Percentiles rank a stretch among this genome's conserved stretches.
Evolutionary conservation across 2,797 vertebrate genomes (phyloP).

Genomic region (Pseudopleuronectes americanus): DNA sequence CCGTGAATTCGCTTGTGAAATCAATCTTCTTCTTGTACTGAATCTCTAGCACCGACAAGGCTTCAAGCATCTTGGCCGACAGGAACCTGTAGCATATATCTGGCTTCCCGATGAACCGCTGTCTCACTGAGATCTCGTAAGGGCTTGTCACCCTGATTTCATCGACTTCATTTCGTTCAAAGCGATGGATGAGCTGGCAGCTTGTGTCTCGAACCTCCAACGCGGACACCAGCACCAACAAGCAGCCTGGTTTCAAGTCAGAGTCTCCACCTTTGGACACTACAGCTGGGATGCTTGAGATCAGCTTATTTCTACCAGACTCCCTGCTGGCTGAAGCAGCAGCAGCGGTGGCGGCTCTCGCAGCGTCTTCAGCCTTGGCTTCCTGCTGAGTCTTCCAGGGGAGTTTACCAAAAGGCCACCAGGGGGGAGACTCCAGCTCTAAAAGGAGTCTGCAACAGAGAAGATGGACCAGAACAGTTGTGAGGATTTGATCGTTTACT

Average conservation of each 20-base stretch:
- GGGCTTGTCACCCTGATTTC: slow-evolving; percentile 89
- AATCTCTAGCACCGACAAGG: slow-evolving; percentile 85
- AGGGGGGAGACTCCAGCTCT: slow-evolving; percentile 92
- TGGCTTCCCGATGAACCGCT: slow-evolving; percentile 91
- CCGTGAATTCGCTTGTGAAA: slow-evolving; percentile 81
- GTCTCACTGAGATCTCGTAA: slow-evolving; percentile 91
- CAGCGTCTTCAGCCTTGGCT: slow-evolving; percentile 72
- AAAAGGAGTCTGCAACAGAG: slow-evolving; percentile 86
- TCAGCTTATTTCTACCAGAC: slow-evolving; percentile 78
- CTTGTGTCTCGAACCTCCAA: slow-evolving; percentile 87
- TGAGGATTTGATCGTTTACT: background rate
- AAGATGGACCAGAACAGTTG: background rate
- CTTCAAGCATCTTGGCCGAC: slow-evolving; percentile 91
- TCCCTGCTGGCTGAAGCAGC: slow-evolving; percentile 45
- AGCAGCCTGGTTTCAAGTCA: slow-evolving; percentile 85
- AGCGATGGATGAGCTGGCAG: slow-evolving; percentile 86
- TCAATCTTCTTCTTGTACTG: slow-evolving; percentile 92
- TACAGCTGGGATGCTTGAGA: slow-evolving; percentile 88
- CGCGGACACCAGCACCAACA: slow-evolving; percentile 85
- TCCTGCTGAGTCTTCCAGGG: slow-evolving; percentile 86
- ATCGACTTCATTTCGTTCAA: slow-evolving; percentile 88
- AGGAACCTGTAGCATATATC: slow-evolving; percentile 88
- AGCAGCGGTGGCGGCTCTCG: slow-evolving; percentile 64
- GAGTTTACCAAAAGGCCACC: slow-evolving; percentile 95
- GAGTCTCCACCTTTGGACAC: slow-evolving; percentile 83